Conservation (phyloP, 2,113 vertebrate genomes). For the Trematocara stigmaticum region DNA sequence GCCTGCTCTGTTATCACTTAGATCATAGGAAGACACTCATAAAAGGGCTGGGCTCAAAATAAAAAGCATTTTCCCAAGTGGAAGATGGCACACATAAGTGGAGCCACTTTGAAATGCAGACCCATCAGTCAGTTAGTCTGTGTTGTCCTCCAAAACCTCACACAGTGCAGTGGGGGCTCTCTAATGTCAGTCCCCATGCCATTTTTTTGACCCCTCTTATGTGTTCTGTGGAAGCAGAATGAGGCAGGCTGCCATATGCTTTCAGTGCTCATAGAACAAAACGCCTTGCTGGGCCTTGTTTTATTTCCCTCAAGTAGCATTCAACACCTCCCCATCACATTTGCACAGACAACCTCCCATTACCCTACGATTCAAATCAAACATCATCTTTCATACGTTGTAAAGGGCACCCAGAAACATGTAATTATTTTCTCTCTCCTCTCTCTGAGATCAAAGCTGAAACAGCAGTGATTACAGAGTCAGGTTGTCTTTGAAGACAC, state of each 20-base stretch:
- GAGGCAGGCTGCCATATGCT: constrained; percentile 49
- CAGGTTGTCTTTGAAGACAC: constrained; percentile 67
- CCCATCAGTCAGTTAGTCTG: constrained; percentile 26
- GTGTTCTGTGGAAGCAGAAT: constrained; percentile 5
- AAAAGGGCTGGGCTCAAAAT: constrained; percentile 21
- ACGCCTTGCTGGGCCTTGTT: constrained; percentile 57
- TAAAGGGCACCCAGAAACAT: constrained; percentile 65
- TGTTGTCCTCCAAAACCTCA: background rate
- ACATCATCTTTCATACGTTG: constrained; percentile 65
- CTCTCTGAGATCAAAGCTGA: constrained; percentile 69
- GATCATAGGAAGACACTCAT: constrained; percentile 41
- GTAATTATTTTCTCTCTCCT: constrained; percentile 72
- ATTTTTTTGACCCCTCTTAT: constrained; percentile 28
- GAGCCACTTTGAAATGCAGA: constrained; percentile 61
- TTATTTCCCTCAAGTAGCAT: constrained; percentile 59
- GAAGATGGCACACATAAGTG: constrained; percentile 20
- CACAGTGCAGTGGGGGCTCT: constrained; percentile 13
- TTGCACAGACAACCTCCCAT: constrained; percentile 53
- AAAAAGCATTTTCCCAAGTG: constrained; percentile 8
- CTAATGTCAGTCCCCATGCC: constrained; percentile 39
- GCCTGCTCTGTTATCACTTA: constrained; percentile 29
- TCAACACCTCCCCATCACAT: constrained; percentile 67
- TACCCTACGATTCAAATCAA: constrained; percentile 63
- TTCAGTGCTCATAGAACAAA: constrained; percentile 49
- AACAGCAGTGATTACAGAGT: constrained; percentile 70